Conservation (phyloP, 2,113 vertebrate genomes). For the Chamaetylas fuelleborni region DNA sequence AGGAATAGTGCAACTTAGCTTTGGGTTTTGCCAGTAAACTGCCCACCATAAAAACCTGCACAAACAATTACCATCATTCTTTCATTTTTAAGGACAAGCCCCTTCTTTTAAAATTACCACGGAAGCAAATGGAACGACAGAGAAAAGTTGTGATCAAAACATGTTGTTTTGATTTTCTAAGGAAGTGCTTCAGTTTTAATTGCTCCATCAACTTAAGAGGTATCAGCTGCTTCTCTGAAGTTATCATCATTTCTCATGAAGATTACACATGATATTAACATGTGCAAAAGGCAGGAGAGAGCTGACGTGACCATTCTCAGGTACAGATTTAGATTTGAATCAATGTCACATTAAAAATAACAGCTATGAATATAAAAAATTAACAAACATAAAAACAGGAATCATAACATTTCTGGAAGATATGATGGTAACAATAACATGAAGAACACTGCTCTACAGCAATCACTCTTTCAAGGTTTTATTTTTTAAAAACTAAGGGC, state of each 20-base stretch:
- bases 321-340: not conserved
- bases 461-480: not conserved
- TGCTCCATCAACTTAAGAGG: conserved; percentile 28
- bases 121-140: not conserved
- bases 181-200: conserved; percentile 30
- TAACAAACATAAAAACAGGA: not conserved
- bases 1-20: not conserved
- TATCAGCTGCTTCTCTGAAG: conserved; percentile 34
- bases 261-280: not conserved
- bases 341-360: not conserved
- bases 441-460: not conserved
- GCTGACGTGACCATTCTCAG: not conserved
- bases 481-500: not conserved
- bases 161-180: conserved; percentile 18
- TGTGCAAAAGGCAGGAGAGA: not conserved
- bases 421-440: not conserved
- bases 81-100: not conserved
- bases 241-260: not conserved
- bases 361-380: not conserved
- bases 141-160: conserved; percentile 21
- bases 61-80: not conserved
- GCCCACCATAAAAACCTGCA: not conserved
- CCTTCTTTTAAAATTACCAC: not conserved
- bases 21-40: not conserved
- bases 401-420: not conserved